Base-by-base conservation (phyloP, 2,797 vertebrate genomes). In the Gymnothorax javanicus region DNA sequence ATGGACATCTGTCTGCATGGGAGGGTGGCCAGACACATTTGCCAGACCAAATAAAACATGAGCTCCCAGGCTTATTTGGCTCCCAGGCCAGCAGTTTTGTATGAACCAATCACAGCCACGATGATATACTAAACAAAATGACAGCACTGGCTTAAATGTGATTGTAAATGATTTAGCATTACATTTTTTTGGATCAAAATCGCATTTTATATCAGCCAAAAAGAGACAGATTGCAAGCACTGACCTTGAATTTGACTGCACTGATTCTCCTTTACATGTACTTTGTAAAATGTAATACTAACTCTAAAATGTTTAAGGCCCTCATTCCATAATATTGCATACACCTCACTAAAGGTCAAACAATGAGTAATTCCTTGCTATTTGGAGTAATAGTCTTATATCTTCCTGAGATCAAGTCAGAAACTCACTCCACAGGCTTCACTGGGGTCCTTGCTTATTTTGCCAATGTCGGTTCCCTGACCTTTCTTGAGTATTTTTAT, bases 381-480 rank as follows among this genome's bases (percentile, higher is more conserved):
- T 81, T 81, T 33, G 54, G n/a, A 7, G 52, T 50, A 83, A n/a
- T 60, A 60, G 13, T 33, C 62, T 83, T 43, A 17, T 83, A 57
- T 83, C n/a, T 59, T 2, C 62, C 57, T 7, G 33, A 9, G 27
- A 58, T 69, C 12, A 86, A 52, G 23, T 27, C 15, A 77, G 73
- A 79, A 81, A 59, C 20, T 59, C 71, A 33, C 69, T 75, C 54
- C 20, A 12, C 4, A 20, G 50, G 50, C 23, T 84, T 67, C 27
- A 62, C 43, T 27, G 83, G 83, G 60, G 50, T 33, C 58, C 83
- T 67, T 23, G 33, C 83, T 64, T 20, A 58, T 60, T 33, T 60
- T 84, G 84, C 56, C 85, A 58, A n/a, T 86, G 54, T 60, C 8
- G 43, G 71, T 60, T 79, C 52, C 4, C 54, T 86, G 85, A 86